Conservation (phyloP, 2,888 invertebrate genomes). For the Oasisia sp. region DNA sequence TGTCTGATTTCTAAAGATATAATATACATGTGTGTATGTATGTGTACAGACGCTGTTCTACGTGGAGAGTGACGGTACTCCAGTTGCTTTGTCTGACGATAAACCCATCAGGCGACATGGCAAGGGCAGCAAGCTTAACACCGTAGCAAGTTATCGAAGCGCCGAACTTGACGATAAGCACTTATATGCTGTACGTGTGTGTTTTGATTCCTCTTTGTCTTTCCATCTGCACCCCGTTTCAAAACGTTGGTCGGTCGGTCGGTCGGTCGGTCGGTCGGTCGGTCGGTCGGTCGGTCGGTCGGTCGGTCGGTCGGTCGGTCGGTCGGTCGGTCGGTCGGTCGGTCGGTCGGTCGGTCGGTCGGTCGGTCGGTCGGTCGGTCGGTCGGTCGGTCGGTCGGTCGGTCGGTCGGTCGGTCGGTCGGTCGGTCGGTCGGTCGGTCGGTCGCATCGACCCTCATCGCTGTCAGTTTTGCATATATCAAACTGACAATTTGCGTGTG, state of each 20-base stretch:
- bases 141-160: constrained; percentile 26
- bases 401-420: too few relatives aligned
- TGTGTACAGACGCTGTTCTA: neutral
- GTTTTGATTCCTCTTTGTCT: neutral
- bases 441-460: too few relatives aligned
- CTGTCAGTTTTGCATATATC: too few relatives aligned
- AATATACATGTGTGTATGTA: neutral
- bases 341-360: too few relatives aligned
- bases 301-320: neutral
- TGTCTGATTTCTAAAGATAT: neutral
- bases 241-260: neutral
- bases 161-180: constrained; percentile 46
- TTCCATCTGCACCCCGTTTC: neutral
- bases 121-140: neutral
- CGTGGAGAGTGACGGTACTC: neutral
- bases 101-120: neutral
- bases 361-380: neutral
- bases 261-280: too few relatives aligned
- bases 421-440: neutral
- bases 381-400: neutral
- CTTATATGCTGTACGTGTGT: constrained; percentile 52
- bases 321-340: neutral
- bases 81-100: neutral
- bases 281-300: neutral
- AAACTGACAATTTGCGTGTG: too few relatives aligned